Base-by-base conservation (phyloP, 2,113 vertebrate species). In the Trinectes maculatus region DNA sequence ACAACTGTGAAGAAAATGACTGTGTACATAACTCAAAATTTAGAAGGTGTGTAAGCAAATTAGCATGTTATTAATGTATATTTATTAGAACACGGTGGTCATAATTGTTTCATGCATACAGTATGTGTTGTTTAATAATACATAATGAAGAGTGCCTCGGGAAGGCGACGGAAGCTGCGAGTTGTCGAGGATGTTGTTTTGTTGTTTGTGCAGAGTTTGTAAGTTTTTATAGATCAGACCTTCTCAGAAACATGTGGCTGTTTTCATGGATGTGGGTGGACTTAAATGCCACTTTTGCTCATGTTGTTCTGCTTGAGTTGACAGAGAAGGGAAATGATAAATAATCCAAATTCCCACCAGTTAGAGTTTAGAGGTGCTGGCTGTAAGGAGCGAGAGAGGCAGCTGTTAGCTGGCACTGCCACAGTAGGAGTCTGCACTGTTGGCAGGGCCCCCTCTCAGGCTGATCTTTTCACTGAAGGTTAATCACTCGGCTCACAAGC, bases 391-490 rank as follows among this genome's bases (percentile, higher is more conserved):
- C 16, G 29, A 53, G 71, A 61, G 63, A 70, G 70, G 74, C 86
- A 88, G 83, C 82, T 89, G 85, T 72, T 78, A 8, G 59, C 61
- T 85, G 82, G 79, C 57, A 53, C 57, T 43, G 69, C 71, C 85
- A 57, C 87, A 86, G 86, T 69, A 49, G 82, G 85, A 75, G 71
- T 77, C 85, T 71, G 55, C 76, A 47, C 61, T 77, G 68, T 79
- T 74, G 77, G 74, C 84, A 85, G 74, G 21, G 57, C 83, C 84
- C 85, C 91, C 87, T 80, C 80, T 82, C 71, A 60, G 56, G 77
- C 77, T 91, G 86, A 85, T 90, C 85, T 91, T 92, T 91, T 69
- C 75, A 71, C 72, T 89, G 83, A 91, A 90, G 91, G 91, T 92
- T 91, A 91, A 91, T 92, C 79, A 87, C 84, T 83, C 69, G 51